Evolutionary conservation across 2,113 vertebrate genomes (phyloP).

Genomic region (Bufo gargarizans): DNA sequence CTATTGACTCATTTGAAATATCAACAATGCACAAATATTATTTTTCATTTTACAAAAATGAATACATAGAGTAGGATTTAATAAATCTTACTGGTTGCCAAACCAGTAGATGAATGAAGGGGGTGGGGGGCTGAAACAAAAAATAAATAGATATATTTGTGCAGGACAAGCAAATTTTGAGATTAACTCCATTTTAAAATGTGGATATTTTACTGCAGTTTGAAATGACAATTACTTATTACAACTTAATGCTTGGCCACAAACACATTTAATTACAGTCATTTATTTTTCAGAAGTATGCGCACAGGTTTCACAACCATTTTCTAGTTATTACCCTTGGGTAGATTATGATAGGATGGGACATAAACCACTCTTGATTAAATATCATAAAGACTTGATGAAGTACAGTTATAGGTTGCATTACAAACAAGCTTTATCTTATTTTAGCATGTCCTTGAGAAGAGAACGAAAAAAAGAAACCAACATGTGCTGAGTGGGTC

Average conservation of each 20-base stretch:
- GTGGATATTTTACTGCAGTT: conserved; percentile 44
- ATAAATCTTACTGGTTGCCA: not conserved
- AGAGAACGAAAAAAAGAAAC: not conserved
- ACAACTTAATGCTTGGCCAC: conserved; percentile 40
- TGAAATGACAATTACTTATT: conserved; percentile 41
- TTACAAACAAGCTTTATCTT: conserved; percentile 31
- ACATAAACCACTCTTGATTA: conserved; percentile 58
- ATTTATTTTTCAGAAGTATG: conserved; percentile 52
- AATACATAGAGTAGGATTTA: not conserved
- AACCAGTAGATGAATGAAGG: not conserved
- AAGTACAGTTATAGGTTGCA: conserved; percentile 18
- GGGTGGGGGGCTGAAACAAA: not conserved
- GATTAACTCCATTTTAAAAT: conserved; percentile 11
- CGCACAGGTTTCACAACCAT: conserved; percentile 46
- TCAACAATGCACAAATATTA: not conserved
- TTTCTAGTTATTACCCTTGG: conserved; percentile 53
- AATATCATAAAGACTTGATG: conserved; percentile 53
- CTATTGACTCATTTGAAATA: not conserved
- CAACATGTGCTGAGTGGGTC: not conserved
- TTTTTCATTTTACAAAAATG: not conserved
- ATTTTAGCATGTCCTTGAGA: conserved; percentile 40
- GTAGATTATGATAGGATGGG: conserved; percentile 50
- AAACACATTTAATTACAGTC: conserved; percentile 56
- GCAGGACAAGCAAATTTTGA: conserved; percentile 22
- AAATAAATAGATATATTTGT: conserved; percentile 19